Conservation (phyloP, 2,797 vertebrate species). For the Aphelocoma californica region DNA sequence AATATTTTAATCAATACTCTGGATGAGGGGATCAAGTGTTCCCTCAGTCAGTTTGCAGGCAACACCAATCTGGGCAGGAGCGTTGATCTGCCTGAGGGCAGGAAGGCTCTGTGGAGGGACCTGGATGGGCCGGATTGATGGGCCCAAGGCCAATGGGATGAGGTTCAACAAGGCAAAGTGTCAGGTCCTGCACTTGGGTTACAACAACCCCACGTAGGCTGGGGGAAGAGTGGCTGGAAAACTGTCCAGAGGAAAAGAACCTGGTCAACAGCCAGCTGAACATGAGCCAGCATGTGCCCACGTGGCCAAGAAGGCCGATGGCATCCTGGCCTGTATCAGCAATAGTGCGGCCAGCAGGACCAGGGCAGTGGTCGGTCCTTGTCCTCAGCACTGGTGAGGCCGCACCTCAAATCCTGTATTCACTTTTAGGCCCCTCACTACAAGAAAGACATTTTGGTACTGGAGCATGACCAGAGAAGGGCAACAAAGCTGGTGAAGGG, state of each 20-base stretch:
- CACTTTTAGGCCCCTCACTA: neutral
- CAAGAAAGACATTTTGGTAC: neutral
- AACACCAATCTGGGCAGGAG: neutral
- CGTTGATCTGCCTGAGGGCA: neutral
- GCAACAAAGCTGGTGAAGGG: neutral
- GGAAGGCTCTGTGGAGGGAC: neutral
- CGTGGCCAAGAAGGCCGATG: neutral
- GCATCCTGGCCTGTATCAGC: neutral
- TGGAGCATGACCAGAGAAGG: neutral
- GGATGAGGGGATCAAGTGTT: rapidly evolving
- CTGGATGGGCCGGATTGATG: neutral
- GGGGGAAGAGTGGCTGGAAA: neutral
- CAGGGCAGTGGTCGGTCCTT: too few relatives aligned
- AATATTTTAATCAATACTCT: neutral
- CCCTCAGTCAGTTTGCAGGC: rapidly evolving
- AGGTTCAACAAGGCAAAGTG: neutral
- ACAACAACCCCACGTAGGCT: neutral
- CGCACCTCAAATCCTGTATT: rapidly evolving
- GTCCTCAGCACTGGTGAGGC: neutral
- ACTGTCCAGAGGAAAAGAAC: neutral
- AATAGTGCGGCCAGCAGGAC: neutral
- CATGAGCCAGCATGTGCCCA: neutral
- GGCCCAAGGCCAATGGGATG: rapidly evolving
- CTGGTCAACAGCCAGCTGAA: neutral
- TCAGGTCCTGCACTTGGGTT: rapidly evolving